Evolutionary conservation across 2,888 invertebrate species (phyloP), one percentile per base, ranked within the genome.

Genomic region (Torymus texanus): DNA sequence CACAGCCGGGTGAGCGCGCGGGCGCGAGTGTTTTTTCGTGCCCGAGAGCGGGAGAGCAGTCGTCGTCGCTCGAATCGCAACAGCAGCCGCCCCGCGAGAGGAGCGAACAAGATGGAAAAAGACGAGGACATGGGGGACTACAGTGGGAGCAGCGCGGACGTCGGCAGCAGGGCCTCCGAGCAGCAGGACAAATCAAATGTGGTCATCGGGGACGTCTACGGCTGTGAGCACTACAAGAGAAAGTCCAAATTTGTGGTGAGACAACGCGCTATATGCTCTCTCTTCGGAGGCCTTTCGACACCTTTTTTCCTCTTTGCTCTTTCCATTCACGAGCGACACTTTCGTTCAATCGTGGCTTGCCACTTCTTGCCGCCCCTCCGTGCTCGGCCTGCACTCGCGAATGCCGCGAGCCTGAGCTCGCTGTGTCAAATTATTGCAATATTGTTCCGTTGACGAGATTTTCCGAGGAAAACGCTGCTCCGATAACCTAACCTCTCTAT

Each of bases 171-270:
- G 8, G 66, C 62, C 1, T 2, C 21, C 1, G 68, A 65, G 1
- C 67, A 63, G 13, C 18, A n/a, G 24, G 78, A 79, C 24, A 83
- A 84, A 16, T 70, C 83, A 51, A 78, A 68, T 71, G 83, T 85
- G 41, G 80, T 80, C 67, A 67, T 81, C 41, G 87, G 88, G 71
- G 85, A 87, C 66, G 84, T 84, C 80, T 89, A 88, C 79, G 96
- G 96, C 79, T 96, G 96, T 91, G 93, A 94, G 84, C 96, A 96
- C 91, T 96, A 96, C 88, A 95, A 95, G 89, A 92, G 96, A 86
- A 94, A 95, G 89, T 95, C 95, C 68, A 95, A 96, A 91, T 95
- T 96, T 91, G 95, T 96, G 74, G 81, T 82, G 24, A 70, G 80
- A 8, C 41, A 21, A 14, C 58, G 50, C 50, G 18, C 16, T 11